A percentile compares a stretch with the other conserved stretches of the same genome.
Evolutionary conservation across 2,888 invertebrate species (phyloP).

Genomic region (Octodonta nipae): DNA sequence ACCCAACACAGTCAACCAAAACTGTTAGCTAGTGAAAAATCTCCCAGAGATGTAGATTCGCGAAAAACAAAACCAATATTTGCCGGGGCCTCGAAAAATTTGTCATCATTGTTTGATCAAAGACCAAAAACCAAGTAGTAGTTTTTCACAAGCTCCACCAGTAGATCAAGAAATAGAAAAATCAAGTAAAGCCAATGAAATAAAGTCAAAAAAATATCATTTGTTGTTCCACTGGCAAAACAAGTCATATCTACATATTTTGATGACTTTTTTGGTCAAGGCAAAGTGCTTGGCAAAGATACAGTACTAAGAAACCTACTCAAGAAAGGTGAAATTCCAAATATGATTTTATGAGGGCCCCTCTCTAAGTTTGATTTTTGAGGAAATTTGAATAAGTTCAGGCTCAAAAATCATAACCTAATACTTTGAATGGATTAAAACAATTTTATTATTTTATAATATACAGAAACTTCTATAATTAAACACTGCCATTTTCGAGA

Average conservation of each 20-base stretch:
- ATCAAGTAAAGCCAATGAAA: too few relatives aligned
- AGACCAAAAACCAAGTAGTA: not conserved
- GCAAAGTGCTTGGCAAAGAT: conserved; percentile 50
- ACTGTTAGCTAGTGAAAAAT: conserved; percentile 17
- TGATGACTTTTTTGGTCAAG: conserved; percentile 58
- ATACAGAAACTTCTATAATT: too few relatives aligned
- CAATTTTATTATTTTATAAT: too few relatives aligned
- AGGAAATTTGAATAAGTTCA: too few relatives aligned
- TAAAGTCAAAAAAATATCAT: conserved; percentile 12
- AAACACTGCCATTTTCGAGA: too few relatives aligned
- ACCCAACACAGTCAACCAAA: conserved; percentile 14
- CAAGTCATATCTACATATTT: conserved; percentile 54
- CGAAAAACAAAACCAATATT: too few relatives aligned
- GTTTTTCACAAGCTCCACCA: not conserved
- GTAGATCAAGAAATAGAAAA: not conserved
- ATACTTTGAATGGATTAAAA: too few relatives aligned
- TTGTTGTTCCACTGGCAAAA: conserved; percentile 52
- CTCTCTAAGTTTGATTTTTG: too few relatives aligned
- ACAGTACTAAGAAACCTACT: conserved; percentile 52
- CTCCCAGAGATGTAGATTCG: conserved; percentile 9
- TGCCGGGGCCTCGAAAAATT: not conserved
- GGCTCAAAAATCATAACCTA: too few relatives aligned
- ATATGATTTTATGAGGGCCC: conserved; percentile 76
- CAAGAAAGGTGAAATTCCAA: conserved; percentile 55
- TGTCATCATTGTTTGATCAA: not conserved